These are phyloP conservation scores for Petrocephalus microphthalmus DNA, from an alignment of 2,113 vertebrate genomes.

Conservation along the genomic window DNA sequence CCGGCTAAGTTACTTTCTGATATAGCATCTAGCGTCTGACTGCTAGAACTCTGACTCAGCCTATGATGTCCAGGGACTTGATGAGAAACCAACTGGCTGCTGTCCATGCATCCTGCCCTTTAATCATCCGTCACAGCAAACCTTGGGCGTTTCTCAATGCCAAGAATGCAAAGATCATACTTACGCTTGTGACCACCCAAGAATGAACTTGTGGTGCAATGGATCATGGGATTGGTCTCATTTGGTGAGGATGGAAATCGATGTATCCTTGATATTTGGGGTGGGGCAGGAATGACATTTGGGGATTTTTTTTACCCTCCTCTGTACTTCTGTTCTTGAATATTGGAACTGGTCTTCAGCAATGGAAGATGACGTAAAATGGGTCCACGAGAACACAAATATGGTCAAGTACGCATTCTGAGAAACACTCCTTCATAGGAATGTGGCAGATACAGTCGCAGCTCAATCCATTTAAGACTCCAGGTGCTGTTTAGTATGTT, in stretches of 20 bases:
- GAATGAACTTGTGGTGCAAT: not conserved
- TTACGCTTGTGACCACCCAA: not conserved
- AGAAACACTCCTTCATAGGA: not conserved
- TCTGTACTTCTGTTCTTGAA: not conserved
- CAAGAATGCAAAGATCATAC: not conserved
- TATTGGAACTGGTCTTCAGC: not conserved
- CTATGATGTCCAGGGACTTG: not conserved
- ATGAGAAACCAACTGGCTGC: not conserved
- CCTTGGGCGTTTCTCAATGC: not conserved
- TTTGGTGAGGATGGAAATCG: not conserved
- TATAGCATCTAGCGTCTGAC: not conserved
- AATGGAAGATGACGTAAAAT: not conserved
- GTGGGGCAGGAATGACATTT: not conserved
- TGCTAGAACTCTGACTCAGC: not conserved
- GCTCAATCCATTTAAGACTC: not conserved
- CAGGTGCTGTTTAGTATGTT: not conserved
- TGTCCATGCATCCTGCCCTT: not conserved
- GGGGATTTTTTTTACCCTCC: not conserved
- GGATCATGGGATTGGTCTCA: not conserved
- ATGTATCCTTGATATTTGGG: not conserved
- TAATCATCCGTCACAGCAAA: not conserved
- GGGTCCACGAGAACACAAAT: not conserved
- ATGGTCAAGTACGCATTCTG: not conserved
- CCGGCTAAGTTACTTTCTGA: not conserved
- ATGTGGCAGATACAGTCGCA: not conserved